Evolutionary conservation across 2,797 vertebrate genomes (phyloP).

Genomic region (Darevskia nairensis): DNA sequence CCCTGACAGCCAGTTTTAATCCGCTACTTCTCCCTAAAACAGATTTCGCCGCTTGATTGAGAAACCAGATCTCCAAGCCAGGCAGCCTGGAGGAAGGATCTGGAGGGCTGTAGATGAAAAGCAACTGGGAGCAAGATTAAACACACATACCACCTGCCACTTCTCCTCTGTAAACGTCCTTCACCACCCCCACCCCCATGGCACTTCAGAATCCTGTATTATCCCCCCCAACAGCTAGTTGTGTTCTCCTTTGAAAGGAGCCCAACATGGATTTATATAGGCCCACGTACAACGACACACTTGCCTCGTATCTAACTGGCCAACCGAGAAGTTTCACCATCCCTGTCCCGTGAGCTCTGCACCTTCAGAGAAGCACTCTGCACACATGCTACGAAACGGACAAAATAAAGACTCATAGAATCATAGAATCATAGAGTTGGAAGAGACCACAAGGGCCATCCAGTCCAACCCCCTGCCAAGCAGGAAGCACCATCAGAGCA

Average conservation of each 20-base stretch:
- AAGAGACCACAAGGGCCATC: too few relatives aligned
- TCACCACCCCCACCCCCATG: rapidly evolving
- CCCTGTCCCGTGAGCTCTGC: neutral
- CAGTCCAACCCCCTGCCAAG: too few relatives aligned
- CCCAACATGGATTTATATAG: neutral
- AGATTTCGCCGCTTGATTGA: neutral
- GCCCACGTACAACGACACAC: neutral
- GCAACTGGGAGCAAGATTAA: neutral
- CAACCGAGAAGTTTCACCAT: neutral
- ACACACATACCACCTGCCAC: neutral
- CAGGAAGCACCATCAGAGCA: too few relatives aligned
- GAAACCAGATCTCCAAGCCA: neutral
- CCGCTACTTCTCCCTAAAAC: neutral
- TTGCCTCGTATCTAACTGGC: conserved; percentile 12
- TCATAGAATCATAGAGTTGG: too few relatives aligned
- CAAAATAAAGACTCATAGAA: conserved; percentile 62
- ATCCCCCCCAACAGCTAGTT: neutral
- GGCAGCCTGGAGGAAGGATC: neutral
- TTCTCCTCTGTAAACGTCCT: neutral
- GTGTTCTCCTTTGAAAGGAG: conserved; percentile 36
- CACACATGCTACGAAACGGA: conserved; percentile 35
- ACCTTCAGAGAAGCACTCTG: neutral
- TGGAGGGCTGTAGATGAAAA: neutral
- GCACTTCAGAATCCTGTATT: neutral
- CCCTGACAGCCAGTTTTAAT: neutral